phyloP scores from a whole-genome alignment of 2,113 vertebrate species.

The Taxidea taxus region DNA sequence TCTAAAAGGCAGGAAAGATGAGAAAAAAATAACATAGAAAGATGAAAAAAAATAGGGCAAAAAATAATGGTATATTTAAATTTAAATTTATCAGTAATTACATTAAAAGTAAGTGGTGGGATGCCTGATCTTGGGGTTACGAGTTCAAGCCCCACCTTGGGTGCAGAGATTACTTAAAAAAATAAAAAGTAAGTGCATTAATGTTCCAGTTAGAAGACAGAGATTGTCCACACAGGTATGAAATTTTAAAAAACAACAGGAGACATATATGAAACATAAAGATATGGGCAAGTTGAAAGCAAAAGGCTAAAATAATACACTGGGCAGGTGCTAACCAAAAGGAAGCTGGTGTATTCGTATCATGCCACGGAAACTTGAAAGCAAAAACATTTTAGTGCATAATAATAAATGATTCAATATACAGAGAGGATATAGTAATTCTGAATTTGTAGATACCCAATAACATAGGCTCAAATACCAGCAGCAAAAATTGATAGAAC shows the following conservation, averaged over 20 bases:
- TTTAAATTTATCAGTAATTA: neutral
- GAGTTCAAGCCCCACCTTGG: neutral
- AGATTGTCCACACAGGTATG: neutral
- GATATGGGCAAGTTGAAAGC: neutral
- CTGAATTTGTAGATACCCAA: neutral
- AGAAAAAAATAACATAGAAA: neutral
- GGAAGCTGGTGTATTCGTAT: neutral
- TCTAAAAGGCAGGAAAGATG: neutral
- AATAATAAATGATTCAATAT: neutral
- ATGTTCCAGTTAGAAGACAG: neutral
- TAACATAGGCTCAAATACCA: neutral
- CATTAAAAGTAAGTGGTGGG: neutral
- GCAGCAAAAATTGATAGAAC: neutral
- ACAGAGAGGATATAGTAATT: neutral
- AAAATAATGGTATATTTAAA: neutral
- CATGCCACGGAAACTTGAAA: neutral
- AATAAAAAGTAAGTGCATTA: neutral
- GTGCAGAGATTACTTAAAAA: neutral
- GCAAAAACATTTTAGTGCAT: neutral
- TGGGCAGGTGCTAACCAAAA: neutral
- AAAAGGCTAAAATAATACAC: neutral
- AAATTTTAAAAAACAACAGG: neutral
- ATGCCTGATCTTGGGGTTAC: neutral
- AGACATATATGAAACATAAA: neutral
- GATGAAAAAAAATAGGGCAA: neutral